Conservation (phyloP, 1,140 invertebrate genomes). For the Ladona fulva region DNA sequence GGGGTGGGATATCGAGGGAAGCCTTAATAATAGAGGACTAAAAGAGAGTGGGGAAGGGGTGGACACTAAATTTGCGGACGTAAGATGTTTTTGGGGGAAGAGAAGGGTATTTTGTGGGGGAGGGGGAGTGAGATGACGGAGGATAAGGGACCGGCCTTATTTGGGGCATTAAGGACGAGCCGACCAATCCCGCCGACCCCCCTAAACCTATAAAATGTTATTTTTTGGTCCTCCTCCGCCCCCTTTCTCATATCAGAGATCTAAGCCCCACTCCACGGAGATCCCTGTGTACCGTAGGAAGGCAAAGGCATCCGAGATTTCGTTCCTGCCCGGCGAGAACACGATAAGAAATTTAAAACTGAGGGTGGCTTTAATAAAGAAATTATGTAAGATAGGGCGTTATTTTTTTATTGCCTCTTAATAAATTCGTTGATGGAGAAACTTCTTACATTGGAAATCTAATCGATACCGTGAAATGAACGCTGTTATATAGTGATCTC, state of each 20-base stretch:
- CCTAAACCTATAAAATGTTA: neutral
- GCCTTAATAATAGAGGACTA: neutral
- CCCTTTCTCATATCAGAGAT: neutral
- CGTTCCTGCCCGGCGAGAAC: no score
- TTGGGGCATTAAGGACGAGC: neutral
- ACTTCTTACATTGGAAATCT: no score
- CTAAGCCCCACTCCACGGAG: neutral
- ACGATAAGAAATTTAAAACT: no score
- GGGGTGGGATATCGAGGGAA: no score
- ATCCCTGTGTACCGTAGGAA: no score
- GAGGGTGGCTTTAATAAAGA: no score
- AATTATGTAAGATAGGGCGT: no score
- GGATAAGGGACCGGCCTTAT: neutral
- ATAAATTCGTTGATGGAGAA: no score
- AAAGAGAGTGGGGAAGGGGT: neutral
- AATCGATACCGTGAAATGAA: no score
- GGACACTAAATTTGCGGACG: neutral
- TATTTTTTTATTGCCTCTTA: no score
- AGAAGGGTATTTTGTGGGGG: neutral
- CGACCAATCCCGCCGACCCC: neutral
- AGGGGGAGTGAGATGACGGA: neutral
- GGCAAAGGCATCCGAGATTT: no score
- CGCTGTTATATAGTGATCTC: no score
- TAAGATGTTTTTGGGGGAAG: neutral
- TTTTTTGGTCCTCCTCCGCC: neutral